Evolutionary conservation across 2,113 vertebrate species (phyloP).

Genomic region (Sorex araneus): DNA sequence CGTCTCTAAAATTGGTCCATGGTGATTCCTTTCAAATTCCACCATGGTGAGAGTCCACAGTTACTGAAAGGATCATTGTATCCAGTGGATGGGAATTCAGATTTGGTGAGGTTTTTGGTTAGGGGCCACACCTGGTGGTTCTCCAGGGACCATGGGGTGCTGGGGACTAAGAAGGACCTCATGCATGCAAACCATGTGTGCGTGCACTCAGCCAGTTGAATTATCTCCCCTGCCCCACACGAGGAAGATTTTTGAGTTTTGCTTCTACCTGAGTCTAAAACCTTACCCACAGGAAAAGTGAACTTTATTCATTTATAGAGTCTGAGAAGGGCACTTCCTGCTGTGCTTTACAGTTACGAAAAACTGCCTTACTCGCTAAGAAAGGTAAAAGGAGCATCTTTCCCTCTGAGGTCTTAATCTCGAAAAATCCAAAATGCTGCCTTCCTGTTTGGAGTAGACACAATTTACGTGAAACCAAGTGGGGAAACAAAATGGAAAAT

Average conservation of each 20-base stretch:
- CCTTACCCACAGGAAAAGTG: neutral
- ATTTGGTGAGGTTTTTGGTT: too few species aligned
- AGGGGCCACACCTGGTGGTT: too few species aligned
- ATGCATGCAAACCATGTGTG: too few species aligned
- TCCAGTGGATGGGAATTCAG: constrained; percentile 55
- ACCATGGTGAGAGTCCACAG: constrained; percentile 54
- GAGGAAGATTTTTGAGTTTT: neutral
- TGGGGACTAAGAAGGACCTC: too few species aligned
- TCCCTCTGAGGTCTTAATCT: neutral
- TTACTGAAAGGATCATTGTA: constrained; percentile 41
- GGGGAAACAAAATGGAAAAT: neutral
- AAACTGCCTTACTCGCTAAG: neutral
- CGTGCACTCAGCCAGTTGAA: too few species aligned
- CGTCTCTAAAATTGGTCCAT: constrained; percentile 35
- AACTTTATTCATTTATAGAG: neutral
- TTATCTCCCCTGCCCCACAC: neutral
- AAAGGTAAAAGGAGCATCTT: neutral
- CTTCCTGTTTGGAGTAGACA: constrained; percentile 20
- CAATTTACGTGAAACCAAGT: neutral
- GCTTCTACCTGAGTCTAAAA: neutral
- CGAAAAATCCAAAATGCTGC: neutral
- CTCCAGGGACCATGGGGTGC: too few species aligned
- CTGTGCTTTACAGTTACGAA: neutral
- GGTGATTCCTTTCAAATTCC: constrained; percentile 47
- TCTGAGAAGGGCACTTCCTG: neutral